Conservation (phyloP, 2,888 invertebrate species). For the Stictocephala bisonia region DNA sequence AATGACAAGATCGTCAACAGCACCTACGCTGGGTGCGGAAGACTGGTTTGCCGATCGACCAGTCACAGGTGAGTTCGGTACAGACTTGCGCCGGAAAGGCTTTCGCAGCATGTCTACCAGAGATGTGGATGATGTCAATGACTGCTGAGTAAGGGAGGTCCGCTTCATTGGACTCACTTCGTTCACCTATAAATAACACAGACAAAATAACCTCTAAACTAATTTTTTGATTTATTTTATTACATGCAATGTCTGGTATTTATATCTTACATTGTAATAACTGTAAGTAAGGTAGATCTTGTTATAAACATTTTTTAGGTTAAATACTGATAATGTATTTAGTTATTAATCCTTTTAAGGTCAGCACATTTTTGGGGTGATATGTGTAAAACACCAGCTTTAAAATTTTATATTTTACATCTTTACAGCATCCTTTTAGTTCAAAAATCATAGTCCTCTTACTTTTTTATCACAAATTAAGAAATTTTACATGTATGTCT, state of each 20-base stretch:
- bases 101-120: conserved; percentile 74
- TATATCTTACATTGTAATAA: not conserved
- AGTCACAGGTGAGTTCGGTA: conserved; percentile 58
- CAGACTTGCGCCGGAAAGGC: conserved; percentile 74
- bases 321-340: no score
- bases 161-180: conserved; percentile 40
- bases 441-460: no score
- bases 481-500: no score
- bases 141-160: conserved; percentile 44
- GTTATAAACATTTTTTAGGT: no score
- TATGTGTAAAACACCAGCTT: no score
- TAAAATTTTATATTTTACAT: no score
- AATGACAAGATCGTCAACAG: conserved; percentile 35
- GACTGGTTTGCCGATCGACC: conserved; percentile 29
- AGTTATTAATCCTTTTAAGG: no score
- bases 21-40: conserved; percentile 49
- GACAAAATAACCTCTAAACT: not conserved
- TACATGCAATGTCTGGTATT: not conserved
- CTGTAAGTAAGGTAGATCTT: not conserved
- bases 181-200: not conserved
- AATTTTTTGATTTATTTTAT: no score
- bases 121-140: conserved; percentile 59
- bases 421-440: no score
- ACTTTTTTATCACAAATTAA: no score
- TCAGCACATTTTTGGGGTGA: no score